Conservation (phyloP, 2,888 invertebrate genomes). For the Sarcophaga caerulescens region DNA sequence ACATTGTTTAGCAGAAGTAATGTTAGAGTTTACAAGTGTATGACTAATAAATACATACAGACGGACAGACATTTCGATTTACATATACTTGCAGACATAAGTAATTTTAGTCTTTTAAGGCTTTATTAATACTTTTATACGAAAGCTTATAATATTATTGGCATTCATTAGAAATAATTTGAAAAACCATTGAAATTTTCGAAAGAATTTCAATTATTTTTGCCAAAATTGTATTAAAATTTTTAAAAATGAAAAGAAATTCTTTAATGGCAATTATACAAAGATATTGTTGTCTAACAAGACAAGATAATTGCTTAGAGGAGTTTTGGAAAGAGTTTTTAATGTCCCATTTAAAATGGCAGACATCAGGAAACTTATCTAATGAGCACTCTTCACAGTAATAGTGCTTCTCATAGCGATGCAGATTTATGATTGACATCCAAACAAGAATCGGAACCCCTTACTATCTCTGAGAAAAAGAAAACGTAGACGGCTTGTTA, state of each 20-base stretch:
- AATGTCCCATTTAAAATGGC: no score
- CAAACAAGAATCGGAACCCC: no score
- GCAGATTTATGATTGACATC: no score
- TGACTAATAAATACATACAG: slow-evolving; percentile 10
- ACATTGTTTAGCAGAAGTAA: not conserved
- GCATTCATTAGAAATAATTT: not conserved
- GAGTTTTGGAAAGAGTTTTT: no score
- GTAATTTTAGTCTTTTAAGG: not conserved
- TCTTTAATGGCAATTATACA: not conserved
- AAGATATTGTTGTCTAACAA: no score
- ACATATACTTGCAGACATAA: not conserved
- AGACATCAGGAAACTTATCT: no score
- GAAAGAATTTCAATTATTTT: not conserved
- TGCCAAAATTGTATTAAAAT: not conserved
- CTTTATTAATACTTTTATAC: not conserved
- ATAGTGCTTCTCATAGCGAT: no score
- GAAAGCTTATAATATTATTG: no score
- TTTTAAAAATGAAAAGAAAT: not conserved
- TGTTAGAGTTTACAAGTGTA: not conserved
- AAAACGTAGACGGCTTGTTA: no score
- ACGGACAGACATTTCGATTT: not conserved
- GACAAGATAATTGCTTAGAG: no score
- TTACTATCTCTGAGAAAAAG: no score
- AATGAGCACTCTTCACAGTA: no score
- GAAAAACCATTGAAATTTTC: not conserved